These are phyloP conservation scores for Anthopleura sola DNA, from an alignment of 64 coral and sea anemone species.

Conservation along the genomic window DNA sequence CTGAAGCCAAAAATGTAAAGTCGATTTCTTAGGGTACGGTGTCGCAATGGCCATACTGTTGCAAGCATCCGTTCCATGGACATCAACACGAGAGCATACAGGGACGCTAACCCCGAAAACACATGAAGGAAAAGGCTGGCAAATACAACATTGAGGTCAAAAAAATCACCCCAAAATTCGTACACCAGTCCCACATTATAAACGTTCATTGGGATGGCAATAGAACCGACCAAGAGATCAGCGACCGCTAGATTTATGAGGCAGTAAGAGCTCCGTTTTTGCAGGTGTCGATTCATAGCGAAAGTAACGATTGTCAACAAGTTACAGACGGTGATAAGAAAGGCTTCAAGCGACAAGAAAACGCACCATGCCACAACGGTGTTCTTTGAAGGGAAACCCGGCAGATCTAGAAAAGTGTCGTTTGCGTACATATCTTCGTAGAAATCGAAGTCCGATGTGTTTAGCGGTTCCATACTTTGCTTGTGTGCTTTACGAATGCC, in stretches of 20 bases:
- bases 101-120: constrained; percentile 5
- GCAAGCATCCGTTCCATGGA: constrained; percentile 10
- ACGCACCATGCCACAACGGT: background rate
- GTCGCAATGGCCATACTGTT: constrained; percentile 8
- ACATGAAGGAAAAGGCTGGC: background rate
- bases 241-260: constrained; percentile 10
- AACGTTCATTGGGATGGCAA: constrained; percentile 1
- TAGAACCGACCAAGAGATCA: constrained; percentile 14
- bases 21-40: background rate
- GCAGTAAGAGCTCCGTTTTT: constrained; percentile 1
- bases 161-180: background rate
- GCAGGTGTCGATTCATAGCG: background rate
- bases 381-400: background rate
- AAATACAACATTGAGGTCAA: background rate
- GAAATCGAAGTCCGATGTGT: background rate
- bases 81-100: constrained; percentile 14
- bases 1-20: background rate
- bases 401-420: background rate
- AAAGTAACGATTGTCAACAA: constrained; percentile 19
- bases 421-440: background rate
- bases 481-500: background rate
- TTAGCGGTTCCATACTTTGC: background rate
- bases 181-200: background rate
- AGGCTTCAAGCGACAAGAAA: background rate
- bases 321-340: constrained; percentile 13